Conservation (phyloP, 1,140 invertebrate species). For the Drosophila cardini region DNA sequence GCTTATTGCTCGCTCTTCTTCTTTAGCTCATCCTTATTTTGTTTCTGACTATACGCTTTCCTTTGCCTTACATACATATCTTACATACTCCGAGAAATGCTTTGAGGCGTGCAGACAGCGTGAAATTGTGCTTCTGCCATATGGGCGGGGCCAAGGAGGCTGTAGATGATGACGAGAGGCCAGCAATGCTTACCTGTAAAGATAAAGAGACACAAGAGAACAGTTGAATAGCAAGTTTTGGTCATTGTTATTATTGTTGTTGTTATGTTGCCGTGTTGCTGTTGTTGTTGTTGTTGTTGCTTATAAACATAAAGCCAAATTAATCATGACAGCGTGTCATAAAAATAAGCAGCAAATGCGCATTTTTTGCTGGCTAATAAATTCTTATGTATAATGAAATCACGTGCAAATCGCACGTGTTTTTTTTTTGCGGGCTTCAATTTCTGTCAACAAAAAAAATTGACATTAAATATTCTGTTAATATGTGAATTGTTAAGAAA, state of each 20-base stretch:
- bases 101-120: slow-evolving; percentile 49
- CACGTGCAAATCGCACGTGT: slow-evolving; percentile 41
- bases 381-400: slow-evolving; percentile 34
- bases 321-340: slow-evolving; percentile 64
- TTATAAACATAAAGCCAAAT: slow-evolving; percentile 55
- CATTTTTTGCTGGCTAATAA: slow-evolving; percentile 23
- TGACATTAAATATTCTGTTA: neutral
- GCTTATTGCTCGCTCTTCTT: neutral
- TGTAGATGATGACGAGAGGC: slow-evolving; percentile 18
- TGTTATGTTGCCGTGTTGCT: neutral
- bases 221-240: slow-evolving; percentile 23
- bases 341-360: slow-evolving; percentile 45
- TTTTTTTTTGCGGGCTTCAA: neutral
- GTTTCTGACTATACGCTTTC: slow-evolving; percentile 55
- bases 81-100: slow-evolving; percentile 21
- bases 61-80: slow-evolving; percentile 49
- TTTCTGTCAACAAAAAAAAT: neutral
- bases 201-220: slow-evolving; percentile 43
- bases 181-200: slow-evolving; percentile 65
- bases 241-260: neutral
- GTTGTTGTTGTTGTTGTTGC: slow-evolving; percentile 6
- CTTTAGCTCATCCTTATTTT: slow-evolving; percentile 16
- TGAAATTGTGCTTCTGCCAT: slow-evolving; percentile 62
- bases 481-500: too few relatives aligned
- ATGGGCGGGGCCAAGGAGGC: slow-evolving; percentile 5